Conservation (phyloP, 2,113 vertebrate genomes). For the Plotosus lineatus region DNA sequence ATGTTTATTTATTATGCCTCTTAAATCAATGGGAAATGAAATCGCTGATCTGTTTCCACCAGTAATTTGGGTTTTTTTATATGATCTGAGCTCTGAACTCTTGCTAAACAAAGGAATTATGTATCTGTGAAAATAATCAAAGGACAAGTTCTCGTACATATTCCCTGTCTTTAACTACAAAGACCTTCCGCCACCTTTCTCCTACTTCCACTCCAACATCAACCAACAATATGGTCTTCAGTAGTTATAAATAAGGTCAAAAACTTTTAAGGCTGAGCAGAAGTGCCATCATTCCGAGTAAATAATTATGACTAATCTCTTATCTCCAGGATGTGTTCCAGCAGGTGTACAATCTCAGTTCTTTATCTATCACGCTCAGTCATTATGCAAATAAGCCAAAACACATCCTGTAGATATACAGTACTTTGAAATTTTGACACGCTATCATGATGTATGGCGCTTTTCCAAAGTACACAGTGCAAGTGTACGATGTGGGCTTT, state of each 20-base stretch:
- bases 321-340: background rate
- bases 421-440: background rate
- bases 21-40: too few relatives aligned
- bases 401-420: background rate
- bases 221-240: background rate
- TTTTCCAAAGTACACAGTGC: background rate
- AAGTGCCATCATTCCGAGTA: background rate
- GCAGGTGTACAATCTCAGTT: constrained; percentile 1
- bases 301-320: background rate
- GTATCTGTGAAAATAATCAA: background rate
- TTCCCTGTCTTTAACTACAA: background rate
- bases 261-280: background rate
- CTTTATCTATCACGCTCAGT: background rate
- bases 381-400: background rate
- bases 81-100: background rate
- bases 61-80: background rate
- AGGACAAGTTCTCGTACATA: background rate
- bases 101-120: background rate
- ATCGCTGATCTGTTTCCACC: background rate
- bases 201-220: background rate
- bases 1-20: too few relatives aligned
- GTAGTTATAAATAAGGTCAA: background rate
- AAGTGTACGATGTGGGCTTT: background rate
- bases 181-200: background rate
- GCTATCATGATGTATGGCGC: background rate